Evolutionary conservation across 1,140 invertebrate genomes (phyloP).

Genomic region (Drosophila ercepeae): DNA sequence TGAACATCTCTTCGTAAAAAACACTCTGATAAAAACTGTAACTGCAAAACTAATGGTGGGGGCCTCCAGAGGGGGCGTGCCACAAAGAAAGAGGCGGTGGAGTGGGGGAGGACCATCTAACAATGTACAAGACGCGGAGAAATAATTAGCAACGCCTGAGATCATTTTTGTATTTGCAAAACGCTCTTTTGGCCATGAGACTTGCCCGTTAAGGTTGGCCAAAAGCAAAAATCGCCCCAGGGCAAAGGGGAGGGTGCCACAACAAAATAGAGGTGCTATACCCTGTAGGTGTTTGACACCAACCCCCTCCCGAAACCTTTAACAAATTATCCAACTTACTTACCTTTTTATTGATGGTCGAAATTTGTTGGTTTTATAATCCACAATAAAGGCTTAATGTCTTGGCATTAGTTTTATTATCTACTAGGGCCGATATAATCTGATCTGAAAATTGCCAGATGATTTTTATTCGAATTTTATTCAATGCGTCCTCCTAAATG

Average conservation of each 20-base stretch:
- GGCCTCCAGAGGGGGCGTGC: neutral
- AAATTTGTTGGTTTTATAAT: constrained; percentile 34
- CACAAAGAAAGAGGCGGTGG: neutral
- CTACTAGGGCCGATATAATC: neutral
- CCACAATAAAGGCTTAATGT: constrained; percentile 17
- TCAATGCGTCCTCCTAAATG: constrained; percentile 23
- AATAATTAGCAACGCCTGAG: constrained; percentile 81
- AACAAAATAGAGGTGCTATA: constrained; percentile 8
- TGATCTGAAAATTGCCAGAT: constrained; percentile 6
- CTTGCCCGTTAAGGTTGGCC: neutral
- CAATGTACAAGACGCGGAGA: constrained; percentile 51
- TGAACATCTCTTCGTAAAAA: constrained; percentile 21
- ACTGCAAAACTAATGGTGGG: constrained; percentile 18
- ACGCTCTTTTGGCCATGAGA: constrained; percentile 44
- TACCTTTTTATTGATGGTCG: constrained; percentile 32
- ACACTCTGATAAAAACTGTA: constrained; percentile 40
- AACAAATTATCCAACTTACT: constrained; percentile 40
- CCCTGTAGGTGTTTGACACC: constrained; percentile 29
- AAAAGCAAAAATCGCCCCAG: constrained; percentile 1
- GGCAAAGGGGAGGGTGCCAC: constrained; percentile 33
- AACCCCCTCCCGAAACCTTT: neutral
- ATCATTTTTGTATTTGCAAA: constrained; percentile 66
- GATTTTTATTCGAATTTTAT: constrained; percentile 10
- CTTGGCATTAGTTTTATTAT: constrained; percentile 4
- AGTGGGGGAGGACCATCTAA: constrained; percentile 10